A percentile compares a stretch with the other conserved stretches of the same genome.
These are phyloP conservation scores for Corydoras maculifer DNA, from an alignment of 2,113 vertebrate genomes.

Conservation along the genomic window DNA sequence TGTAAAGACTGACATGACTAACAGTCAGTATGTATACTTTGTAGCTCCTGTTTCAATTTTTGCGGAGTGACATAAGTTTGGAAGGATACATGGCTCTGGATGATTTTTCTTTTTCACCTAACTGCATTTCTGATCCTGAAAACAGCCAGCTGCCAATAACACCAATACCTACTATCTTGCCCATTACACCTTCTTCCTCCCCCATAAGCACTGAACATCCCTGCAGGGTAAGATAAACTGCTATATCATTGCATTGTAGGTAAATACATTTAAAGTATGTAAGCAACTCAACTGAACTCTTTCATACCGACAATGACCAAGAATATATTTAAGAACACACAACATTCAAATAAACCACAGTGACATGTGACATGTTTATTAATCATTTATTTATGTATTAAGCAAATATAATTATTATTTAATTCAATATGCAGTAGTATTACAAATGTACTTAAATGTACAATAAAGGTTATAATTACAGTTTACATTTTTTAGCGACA, in stretches of 20 bases:
- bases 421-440: too few relatives aligned
- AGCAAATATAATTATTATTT: too few relatives aligned
- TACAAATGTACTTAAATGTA: too few relatives aligned
- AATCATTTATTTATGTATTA: too few relatives aligned
- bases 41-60: neutral
- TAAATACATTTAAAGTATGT: too few relatives aligned
- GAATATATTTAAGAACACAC: neutral
- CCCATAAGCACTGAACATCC: slow-evolving; percentile 5
- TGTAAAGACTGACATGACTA: neutral
- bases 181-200: slow-evolving; percentile 1
- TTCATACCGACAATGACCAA: too few relatives aligned
- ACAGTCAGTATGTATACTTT: neutral
- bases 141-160: neutral
- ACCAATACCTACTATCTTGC: neutral
- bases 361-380: too few relatives aligned
- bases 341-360: neutral
- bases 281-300: too few relatives aligned
- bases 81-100: neutral
- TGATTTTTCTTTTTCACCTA: neutral
- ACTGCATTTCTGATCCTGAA: neutral
- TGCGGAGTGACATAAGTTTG: neutral
- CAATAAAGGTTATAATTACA: too few relatives aligned
- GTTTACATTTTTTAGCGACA: too few relatives aligned
- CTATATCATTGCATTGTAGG: too few relatives aligned
- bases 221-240: slow-evolving; percentile 1